Evolutionary conservation across 2,888 invertebrate species (phyloP).

Genomic region (Caenorhabditis imperialis): DNA sequence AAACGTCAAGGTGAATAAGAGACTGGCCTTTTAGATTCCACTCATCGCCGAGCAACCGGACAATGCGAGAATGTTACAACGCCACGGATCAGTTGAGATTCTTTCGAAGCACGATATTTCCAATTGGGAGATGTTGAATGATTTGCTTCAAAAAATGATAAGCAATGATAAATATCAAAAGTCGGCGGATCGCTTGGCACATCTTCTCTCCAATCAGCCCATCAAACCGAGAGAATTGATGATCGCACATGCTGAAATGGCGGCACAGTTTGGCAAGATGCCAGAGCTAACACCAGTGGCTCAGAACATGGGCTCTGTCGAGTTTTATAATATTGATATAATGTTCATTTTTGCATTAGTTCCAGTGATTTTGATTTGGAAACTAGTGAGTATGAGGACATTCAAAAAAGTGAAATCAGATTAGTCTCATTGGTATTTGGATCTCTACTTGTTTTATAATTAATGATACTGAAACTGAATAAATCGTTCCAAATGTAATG

Average conservation of each 20-base stretch:
- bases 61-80: constrained; percentile 24
- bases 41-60: constrained; percentile 40
- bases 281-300: constrained; percentile 27
- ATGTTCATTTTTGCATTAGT: not conserved
- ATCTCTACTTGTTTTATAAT: no score
- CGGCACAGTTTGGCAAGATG: constrained; percentile 33
- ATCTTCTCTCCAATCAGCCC: constrained; percentile 22
- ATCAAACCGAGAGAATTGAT: constrained; percentile 25
- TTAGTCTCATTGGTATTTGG: no score
- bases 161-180: constrained; percentile 9
- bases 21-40: constrained; percentile 20
- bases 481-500: no score
- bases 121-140: constrained; percentile 15
- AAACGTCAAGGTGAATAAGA: not conserved
- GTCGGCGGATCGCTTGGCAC: constrained; percentile 18
- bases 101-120: constrained; percentile 32
- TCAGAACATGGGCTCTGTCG: constrained; percentile 26
- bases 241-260: constrained; percentile 32
- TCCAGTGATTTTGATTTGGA: not conserved
- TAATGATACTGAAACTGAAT: no score
- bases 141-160: constrained; percentile 18
- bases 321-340: constrained; percentile 28
- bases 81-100: constrained; percentile 26
- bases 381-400: not conserved
- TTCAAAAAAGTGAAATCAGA: no score